A percentile compares a stretch with the other conserved stretches of the same genome.
phyloP scores from a whole-genome alignment of 30 jellyfish, hydroid and myxozoan species.

The Nemopilema nomurai region DNA sequence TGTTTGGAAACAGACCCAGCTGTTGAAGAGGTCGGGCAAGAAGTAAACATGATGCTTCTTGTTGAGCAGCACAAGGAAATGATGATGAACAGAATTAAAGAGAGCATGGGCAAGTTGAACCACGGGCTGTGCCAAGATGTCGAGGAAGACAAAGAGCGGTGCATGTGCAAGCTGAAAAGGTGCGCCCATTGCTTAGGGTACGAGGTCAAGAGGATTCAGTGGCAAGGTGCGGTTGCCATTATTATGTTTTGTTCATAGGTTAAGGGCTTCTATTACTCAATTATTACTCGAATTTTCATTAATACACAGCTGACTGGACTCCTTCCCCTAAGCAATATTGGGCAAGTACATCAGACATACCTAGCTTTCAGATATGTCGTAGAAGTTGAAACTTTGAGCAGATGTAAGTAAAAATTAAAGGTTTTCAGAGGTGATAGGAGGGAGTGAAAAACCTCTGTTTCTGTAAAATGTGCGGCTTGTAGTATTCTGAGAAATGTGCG shows the following conservation, averaged over 20 bases:
- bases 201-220: constrained; percentile 45
- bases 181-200: constrained; percentile 64
- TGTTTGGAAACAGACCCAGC: constrained; percentile 45
- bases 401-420: too few species aligned
- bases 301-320: too few species aligned
- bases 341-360: too few species aligned
- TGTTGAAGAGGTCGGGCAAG: constrained; percentile 40
- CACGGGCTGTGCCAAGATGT: constrained; percentile 2
- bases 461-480: too few species aligned
- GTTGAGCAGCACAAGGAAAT: constrained; percentile 10
- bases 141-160: constrained; percentile 14
- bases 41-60: constrained; percentile 8
- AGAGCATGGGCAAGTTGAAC: neutral
- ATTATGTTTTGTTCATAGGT: too few species aligned
- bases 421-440: too few species aligned
- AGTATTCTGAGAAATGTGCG: neutral
- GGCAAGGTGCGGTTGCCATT: constrained; percentile 70
- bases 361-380: too few species aligned
- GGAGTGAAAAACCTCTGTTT: too few species aligned
- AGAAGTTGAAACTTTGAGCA: too few species aligned
- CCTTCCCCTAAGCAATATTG: too few species aligned
- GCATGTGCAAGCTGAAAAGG: constrained; percentile 49
- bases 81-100: neutral
- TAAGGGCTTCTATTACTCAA: too few species aligned
- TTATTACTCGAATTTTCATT: too few species aligned